phyloP scores from a whole-genome alignment of 1,140 invertebrate genomes.

The Pristionchus pacificus region DNA sequence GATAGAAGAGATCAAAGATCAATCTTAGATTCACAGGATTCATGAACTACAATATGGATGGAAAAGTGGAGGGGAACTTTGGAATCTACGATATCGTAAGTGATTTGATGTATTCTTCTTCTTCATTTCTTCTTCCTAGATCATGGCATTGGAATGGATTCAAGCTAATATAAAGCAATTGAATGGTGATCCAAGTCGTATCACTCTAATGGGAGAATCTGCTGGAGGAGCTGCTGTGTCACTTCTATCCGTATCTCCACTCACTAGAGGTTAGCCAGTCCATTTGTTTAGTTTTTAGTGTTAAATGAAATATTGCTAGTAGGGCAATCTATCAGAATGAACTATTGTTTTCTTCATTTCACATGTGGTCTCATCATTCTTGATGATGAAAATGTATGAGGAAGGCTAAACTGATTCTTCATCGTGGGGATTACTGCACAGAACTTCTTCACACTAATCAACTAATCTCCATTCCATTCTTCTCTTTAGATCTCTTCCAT shows the following conservation, averaged over 20 bases:
- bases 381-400: not conserved
- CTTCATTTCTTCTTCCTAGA: conserved; percentile 37
- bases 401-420: not conserved
- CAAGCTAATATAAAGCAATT: conserved; percentile 59
- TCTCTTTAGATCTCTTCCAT: conserved; percentile 44
- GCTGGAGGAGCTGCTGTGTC: conserved; percentile 79
- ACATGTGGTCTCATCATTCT: conserved; percentile 39
- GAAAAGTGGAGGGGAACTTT: conserved; percentile 13
- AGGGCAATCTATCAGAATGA: too few species aligned
- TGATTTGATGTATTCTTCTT: not conserved
- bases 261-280: conserved; percentile 73
- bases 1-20: not conserved
- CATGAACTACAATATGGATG: conserved; percentile 4
- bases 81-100: conserved; percentile 16
- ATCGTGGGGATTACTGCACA: not conserved
- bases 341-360: too few species aligned
- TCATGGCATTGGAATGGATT: conserved; percentile 67
- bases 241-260: conserved; percentile 76
- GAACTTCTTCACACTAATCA: not conserved
- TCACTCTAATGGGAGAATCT: conserved; percentile 64
- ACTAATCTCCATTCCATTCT: conserved; percentile 4
- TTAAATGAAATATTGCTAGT: too few species aligned
- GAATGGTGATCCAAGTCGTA: conserved; percentile 62
- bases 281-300: too few species aligned
- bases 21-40: not conserved